Evolutionary conservation across 1,140 invertebrate species (phyloP), one percentile per base, ranked within the genome.

Genomic region (Meteorus sp.): DNA sequence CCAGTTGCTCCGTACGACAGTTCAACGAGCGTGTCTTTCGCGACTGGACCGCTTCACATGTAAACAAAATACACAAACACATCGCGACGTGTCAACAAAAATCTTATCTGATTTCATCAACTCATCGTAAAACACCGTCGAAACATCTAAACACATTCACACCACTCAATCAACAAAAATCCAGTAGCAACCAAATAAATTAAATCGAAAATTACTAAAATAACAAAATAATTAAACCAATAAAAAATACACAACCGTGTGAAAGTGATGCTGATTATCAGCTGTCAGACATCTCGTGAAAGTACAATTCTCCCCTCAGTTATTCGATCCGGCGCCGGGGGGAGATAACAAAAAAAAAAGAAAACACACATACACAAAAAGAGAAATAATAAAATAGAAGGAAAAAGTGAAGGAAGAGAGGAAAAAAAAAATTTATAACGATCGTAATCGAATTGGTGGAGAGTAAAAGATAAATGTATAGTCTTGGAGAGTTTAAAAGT

Each of bases 21-120:
- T 75, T 74, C 65, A 68, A 72, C 66, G 64, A 69, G 62, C 63
- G 71, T 67, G 66, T 66, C 69, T 76, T 73, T 62, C 68, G 66
- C 67, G 67, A 60, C 62, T 63, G 70, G 69, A 74, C 70, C 71
- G 48, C 43, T 17, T 9, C 23, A 11, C 45, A 25, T 19, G 11
- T 45, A 45, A 45, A 11, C 17, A n/a, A 45, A 23, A 45, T 45
- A 22, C 7, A 0, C 13, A 13, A n/a, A 39, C 15, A 39, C 37
- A 39, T 39, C n/a, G n/a, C n/a, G n/a, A n/a, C n/a, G n/a, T n/a
- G n/a, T n/a, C n/a, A n/a, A n/a, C n/a, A n/a, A n/a, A 29, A 4
- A 29, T 29, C 27, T 29, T 29, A 29, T 29, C 27, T 29, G 27
- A 29, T 29, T n/a, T 29, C 27, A 9, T 9, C 27, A 44, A 7